These are phyloP conservation scores for Hippopotamus amphibius DNA, from an alignment of 2,113 vertebrate species.

Conservation along the genomic window DNA sequence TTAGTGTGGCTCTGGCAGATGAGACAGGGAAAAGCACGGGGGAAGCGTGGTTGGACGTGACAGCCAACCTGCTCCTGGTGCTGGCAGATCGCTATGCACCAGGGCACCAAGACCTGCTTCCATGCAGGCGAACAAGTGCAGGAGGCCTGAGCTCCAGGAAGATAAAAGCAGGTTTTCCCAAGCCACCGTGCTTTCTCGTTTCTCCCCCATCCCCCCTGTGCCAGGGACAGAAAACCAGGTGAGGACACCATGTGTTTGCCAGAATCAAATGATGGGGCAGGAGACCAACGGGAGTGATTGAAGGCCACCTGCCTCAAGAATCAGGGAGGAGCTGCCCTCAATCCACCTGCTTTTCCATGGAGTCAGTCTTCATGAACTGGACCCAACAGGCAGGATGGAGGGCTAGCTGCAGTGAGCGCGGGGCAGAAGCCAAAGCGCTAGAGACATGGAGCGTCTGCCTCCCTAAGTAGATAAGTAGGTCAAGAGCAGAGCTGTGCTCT, in stretches of 20 bases:
- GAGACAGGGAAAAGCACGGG: not conserved
- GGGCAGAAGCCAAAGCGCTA: not conserved
- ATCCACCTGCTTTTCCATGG: not conserved
- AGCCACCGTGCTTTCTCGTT: not conserved
- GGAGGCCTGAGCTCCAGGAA: not conserved
- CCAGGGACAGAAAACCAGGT: not conserved
- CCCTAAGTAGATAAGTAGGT: not conserved
- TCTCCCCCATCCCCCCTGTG: not conserved
- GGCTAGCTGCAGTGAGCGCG: not conserved
- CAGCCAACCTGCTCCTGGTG: not conserved
- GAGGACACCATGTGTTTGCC: not conserved
- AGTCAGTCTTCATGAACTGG: not conserved
- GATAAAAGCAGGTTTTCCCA: not conserved
- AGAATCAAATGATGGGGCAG: not conserved
- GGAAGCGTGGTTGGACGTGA: no score
- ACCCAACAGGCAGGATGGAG: not conserved
- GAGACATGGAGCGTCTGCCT: not conserved
- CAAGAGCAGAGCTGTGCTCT: not conserved
- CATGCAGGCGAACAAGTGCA: not conserved
- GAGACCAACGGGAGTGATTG: not conserved
- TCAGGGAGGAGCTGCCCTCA: not conserved
- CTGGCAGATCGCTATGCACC: not conserved
- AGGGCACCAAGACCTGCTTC: not conserved
- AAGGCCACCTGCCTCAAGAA: not conserved
- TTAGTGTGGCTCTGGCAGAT: not conserved